These are phyloP conservation scores for Hydra vulgaris DNA, from an alignment of 30 jellyfish, hydroid and myxozoan species.

Conservation along the genomic window DNA sequence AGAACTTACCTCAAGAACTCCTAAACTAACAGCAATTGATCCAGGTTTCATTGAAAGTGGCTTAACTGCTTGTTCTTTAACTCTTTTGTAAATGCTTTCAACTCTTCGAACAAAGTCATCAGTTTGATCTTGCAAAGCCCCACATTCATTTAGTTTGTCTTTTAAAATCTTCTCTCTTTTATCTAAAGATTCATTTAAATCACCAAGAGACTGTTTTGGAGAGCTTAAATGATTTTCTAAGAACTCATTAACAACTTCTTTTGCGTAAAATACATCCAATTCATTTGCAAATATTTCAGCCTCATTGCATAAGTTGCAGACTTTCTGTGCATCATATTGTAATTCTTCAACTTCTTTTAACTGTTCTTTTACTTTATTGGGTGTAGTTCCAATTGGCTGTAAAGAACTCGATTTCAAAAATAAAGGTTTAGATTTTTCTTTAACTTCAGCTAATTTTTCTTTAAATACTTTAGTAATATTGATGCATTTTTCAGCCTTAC, in stretches of 20 bases:
- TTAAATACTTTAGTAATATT: conserved; percentile 33
- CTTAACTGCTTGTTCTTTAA: conserved; percentile 55
- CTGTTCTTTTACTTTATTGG: conserved; percentile 81
- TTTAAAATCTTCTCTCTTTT: conserved; percentile 67
- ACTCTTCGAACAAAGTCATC: conserved; percentile 83
- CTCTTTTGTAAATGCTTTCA: conserved; percentile 58
- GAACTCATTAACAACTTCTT: conserved; percentile 46
- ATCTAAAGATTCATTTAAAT: conserved; percentile 33
- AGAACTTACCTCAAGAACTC: conserved; percentile 48
- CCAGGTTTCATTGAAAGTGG: conserved; percentile 84
- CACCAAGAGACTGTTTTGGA: conserved; percentile 50
- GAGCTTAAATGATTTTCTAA: conserved; percentile 27
- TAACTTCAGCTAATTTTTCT: conserved; percentile 35
- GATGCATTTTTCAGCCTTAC: conserved; percentile 44
- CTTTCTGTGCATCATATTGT: conserved; percentile 59
- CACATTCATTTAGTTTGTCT: conserved; percentile 82
- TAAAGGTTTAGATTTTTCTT: conserved; percentile 49
- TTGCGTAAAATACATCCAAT: conserved; percentile 28
- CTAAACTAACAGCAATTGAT: conserved; percentile 47
- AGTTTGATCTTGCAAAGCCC: conserved; percentile 95
- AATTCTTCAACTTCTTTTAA: conserved; percentile 69
- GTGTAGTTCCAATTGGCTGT: conserved; percentile 88
- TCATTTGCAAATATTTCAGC: conserved; percentile 80
- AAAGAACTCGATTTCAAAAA: conserved; percentile 36
- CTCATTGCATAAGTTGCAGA: conserved; percentile 53